Conservation (phyloP, 2,113 vertebrate species). For the Aegotheles bennettii region DNA sequence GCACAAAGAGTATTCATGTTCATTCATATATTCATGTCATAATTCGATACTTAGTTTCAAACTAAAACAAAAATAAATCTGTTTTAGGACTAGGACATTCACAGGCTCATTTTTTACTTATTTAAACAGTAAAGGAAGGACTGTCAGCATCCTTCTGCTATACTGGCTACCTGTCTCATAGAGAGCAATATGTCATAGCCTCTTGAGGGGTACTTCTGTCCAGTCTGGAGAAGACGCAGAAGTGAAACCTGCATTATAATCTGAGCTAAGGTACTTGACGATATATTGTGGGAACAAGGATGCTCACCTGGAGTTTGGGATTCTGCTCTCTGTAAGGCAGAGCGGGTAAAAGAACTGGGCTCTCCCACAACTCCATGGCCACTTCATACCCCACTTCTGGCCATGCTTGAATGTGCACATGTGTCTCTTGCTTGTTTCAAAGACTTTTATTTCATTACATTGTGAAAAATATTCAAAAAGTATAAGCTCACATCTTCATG, state of each 20-base stretch:
- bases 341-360: background rate
- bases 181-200: background rate
- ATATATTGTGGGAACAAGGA: background rate
- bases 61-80: background rate
- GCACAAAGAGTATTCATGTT: background rate
- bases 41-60: background rate
- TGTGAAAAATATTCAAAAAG: background rate
- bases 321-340: background rate
- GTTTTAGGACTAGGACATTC: background rate
- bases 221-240: background rate
- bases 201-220: background rate
- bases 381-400: background rate
- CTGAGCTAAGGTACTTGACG: background rate
- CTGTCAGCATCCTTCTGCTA: background rate
- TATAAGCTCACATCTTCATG: background rate
- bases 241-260: background rate
- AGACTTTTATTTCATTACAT: background rate
- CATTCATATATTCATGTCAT: background rate
- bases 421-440: background rate
- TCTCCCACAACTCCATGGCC: background rate
- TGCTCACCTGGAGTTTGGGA: background rate
- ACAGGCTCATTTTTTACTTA: background rate
- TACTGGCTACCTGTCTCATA: background rate
- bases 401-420: accelerated
- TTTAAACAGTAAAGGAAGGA: background rate